Evolutionary conservation across 1,140 invertebrate genomes (phyloP).

Genomic region (Drosophila equinoxialis): DNA sequence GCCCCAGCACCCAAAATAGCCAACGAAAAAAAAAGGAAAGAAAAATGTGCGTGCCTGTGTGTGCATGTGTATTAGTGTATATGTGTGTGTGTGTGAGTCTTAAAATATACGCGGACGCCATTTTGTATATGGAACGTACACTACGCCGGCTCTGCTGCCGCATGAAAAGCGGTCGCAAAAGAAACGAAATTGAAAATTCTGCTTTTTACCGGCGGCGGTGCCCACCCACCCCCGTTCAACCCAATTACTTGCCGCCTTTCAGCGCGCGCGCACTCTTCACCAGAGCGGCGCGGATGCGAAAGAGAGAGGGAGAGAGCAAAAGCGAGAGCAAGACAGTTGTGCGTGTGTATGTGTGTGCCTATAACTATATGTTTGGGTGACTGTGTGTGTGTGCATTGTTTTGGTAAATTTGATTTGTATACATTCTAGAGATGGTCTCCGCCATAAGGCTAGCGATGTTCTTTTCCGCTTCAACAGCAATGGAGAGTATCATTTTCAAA

Average conservation of each 20-base stretch:
- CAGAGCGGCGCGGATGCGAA: background rate
- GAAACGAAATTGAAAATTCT: slow-evolving; percentile 76
- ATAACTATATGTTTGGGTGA: slow-evolving; percentile 1
- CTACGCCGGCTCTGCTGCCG: slow-evolving; percentile 50
- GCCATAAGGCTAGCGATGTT: background rate
- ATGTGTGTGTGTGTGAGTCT: slow-evolving; percentile 59
- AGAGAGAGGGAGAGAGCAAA: slow-evolving; percentile 18
- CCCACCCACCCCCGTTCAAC: slow-evolving; percentile 50
- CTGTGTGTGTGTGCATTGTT: slow-evolving; percentile 67
- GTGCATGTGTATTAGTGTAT: slow-evolving; percentile 37
- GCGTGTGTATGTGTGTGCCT: slow-evolving; percentile 35
- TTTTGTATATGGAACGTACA: slow-evolving; percentile 69
- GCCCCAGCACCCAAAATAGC: slow-evolving; percentile 69
- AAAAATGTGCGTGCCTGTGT: slow-evolving; percentile 48
- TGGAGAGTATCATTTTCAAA: no score
- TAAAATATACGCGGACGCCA: slow-evolving; percentile 81
- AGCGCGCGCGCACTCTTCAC: slow-evolving; percentile 39
- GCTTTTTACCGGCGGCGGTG: slow-evolving; percentile 65
- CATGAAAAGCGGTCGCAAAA: slow-evolving; percentile 57
- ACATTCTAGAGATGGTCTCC: slow-evolving; percentile 35
- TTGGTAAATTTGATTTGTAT: slow-evolving; percentile 76
- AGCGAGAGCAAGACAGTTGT: slow-evolving; percentile 15
- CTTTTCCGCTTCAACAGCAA: no score
- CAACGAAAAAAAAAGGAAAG: slow-evolving; percentile 59
- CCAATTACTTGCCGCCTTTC: slow-evolving; percentile 58